Evolutionary conservation across 1,140 invertebrate genomes (phyloP), one percentile per base, ranked within the genome.

Genomic region (Nephila pilipes): DNA sequence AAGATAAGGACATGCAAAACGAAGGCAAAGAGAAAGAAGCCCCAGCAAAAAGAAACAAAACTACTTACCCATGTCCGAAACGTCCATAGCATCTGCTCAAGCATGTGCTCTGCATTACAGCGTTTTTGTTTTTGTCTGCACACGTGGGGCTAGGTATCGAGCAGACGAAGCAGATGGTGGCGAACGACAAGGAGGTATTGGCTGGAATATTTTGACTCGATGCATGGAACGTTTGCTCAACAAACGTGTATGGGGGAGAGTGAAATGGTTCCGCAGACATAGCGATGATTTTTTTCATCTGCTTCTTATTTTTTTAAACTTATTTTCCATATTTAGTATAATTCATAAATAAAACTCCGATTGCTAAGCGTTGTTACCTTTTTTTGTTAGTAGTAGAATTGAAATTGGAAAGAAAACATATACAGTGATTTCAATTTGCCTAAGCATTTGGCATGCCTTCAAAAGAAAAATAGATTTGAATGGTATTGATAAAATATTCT

Each of bases 191-290:
- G 85, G 60, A 65, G 57, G 60, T 38, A 87, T 60, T 87, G 85
- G 32, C 29, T 63, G 85, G 85, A 87, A 87, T 87, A 87, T 87
- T 87, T 65, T 87, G 85, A 38, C 57, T 85, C 55, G 38, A 46
- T 46, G 38, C 4, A 20, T 29, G 83, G 55, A 58, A 58, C 38
- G 38, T 85, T 58, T 85, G 2, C 83, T 57, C 6, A 10, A 3
- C 8, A 0, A n/a, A n/a, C 5, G 22, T 81, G 55, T 4, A 57
- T 57, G 25, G 38, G 10, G 22, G 29, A 18, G 5, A 46, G 57
- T 14, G 55, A 54, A 10, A 20, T 85, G 10, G 6, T 29, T 29
- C 25, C 25, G 18, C 65, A 32, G 25, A 69, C 3, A 69, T 25
- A 12, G 65, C n/a, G 25, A 16, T 16, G 65, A 69, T 69, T 69